A percentile compares a stretch with the other conserved stretches of the same genome.
Conservation (phyloP, 2,113 vertebrate species). For the Sinocyclocheilus anshuiensis region DNA sequence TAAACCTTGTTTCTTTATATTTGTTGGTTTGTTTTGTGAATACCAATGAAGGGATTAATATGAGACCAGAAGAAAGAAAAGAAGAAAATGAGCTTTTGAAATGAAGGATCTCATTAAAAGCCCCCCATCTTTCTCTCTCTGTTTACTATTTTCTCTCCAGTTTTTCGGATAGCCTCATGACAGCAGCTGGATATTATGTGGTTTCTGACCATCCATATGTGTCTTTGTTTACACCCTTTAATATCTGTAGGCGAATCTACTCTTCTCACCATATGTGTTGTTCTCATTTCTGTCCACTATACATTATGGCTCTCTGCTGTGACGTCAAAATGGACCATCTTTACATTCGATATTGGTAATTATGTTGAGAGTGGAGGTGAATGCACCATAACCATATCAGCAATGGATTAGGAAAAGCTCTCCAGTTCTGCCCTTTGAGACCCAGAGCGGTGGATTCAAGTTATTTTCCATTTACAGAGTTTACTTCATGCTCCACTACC, state of each 20-base stretch:
- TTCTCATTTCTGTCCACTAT: background rate
- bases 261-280: constrained; percentile 5
- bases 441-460: constrained; percentile 32
- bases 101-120: constrained; percentile 32
- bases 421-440: constrained; percentile 43
- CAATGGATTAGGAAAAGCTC: constrained; percentile 34
- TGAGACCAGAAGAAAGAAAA: background rate
- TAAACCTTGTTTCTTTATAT: background rate
- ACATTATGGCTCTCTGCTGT: background rate
- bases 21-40: constrained; percentile 23
- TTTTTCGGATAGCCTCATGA: background rate
- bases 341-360: constrained; percentile 36
- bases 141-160: background rate
- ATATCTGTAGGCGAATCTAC: constrained; percentile 7
- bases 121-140: background rate
- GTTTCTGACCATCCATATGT: constrained; percentile 21
- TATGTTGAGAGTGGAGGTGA: constrained; percentile 34
- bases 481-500: background rate
- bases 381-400: constrained; percentile 47
- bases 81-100: constrained; percentile 21
- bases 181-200: background rate
- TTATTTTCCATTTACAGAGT: constrained; percentile 49
- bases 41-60: constrained; percentile 34
- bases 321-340: background rate
- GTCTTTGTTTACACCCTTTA: background rate